Conservation (phyloP, 2,113 vertebrate species). For the Dendropsophus ebraccatus region DNA sequence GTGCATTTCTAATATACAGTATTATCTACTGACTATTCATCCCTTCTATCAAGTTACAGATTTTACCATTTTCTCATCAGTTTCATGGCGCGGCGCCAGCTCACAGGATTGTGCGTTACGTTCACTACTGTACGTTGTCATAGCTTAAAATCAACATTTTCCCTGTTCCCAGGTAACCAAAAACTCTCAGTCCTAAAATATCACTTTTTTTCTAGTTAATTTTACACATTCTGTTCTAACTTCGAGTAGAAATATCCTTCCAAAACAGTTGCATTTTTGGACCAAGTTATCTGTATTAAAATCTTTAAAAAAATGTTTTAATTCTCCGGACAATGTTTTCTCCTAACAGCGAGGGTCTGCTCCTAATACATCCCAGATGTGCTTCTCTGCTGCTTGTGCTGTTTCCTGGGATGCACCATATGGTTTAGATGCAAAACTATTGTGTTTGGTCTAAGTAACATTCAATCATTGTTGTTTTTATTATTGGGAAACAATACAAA, state of each 20-base stretch:
- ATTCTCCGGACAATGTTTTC: constrained; percentile 32
- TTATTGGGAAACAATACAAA: too few relatives aligned
- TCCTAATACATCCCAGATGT: constrained; percentile 55
- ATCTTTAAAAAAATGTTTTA: neutral
- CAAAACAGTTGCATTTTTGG: constrained; percentile 62
- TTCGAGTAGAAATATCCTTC: constrained; percentile 56
- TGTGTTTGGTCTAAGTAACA: constrained; percentile 43
- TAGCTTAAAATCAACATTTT: constrained; percentile 70
- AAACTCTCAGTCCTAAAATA: constrained; percentile 66
- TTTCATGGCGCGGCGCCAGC: constrained; percentile 69
- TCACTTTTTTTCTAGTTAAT: constrained; percentile 63
- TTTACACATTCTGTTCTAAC: constrained; percentile 63
- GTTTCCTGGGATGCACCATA: constrained; percentile 36
- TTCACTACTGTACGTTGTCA: constrained; percentile 66
- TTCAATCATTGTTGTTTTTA: constrained; percentile 45
- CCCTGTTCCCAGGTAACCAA: constrained; percentile 69
- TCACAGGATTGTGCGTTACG: constrained; percentile 61
- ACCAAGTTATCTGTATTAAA: constrained; percentile 54
- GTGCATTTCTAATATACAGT: neutral
- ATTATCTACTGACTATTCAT: too few relatives aligned
- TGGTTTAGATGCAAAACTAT: constrained; percentile 25
- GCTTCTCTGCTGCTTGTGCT: accelerated
- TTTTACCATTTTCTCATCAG: constrained; percentile 63
- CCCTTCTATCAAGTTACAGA: constrained; percentile 17
- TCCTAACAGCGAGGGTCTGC: neutral